phyloP scores from a whole-genome alignment of 2,113 vertebrate species.

The Thamnophis sirtalis region DNA sequence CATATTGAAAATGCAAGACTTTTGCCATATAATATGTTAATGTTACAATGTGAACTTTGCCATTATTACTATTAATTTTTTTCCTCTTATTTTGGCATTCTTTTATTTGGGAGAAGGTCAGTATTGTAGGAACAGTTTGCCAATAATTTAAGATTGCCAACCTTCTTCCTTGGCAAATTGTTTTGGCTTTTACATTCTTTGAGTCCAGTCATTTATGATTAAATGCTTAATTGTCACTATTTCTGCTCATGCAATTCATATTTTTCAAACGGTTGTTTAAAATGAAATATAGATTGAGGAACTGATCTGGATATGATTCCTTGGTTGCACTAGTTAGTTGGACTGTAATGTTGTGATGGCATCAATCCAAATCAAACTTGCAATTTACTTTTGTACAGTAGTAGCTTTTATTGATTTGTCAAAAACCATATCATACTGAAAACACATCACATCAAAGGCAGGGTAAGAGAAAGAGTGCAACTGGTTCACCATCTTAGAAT shows the following conservation, averaged over 20 bases:
- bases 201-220: not conserved
- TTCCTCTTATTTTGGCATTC: not conserved
- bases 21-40: not conserved
- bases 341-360: not conserved
- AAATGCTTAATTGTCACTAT: not conserved
- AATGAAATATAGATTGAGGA: not conserved
- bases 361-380: not conserved
- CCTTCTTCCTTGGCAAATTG: not conserved
- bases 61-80: not conserved
- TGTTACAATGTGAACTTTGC: not conserved
- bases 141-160: not conserved
- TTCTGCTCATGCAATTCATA: not conserved
- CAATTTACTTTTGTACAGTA: not conserved
- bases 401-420: not conserved
- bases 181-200: not conserved
- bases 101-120: not conserved
- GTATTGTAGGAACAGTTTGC: not conserved
- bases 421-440: not conserved
- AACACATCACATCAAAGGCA: not conserved
- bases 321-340: not conserved
- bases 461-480: not conserved
- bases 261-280: not conserved
- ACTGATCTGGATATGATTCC: not conserved
- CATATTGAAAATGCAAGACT: not conserved
- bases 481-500: not conserved